Base-by-base conservation (phyloP, 2,888 invertebrate genomes). In the Chironomus tentans region DNA sequence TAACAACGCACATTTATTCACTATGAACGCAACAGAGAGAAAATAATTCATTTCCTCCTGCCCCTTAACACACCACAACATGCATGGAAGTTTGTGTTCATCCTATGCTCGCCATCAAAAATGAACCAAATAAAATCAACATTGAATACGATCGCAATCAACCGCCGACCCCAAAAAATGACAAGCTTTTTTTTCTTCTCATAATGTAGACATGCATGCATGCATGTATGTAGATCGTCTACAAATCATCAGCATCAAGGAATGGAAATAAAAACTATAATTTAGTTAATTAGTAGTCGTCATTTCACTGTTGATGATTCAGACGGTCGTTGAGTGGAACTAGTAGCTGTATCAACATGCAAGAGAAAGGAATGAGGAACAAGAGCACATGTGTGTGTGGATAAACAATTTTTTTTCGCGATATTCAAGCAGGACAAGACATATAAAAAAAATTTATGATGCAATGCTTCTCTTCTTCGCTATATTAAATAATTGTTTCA, bases 251-350 rank as follows among this genome's bases (percentile, higher is more conserved):
- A 28, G 6, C 28, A 28, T 28, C 10, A 38, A 38, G 21, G 65
- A 24, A 24, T 68, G 21, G 70, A 24, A 70, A 70, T 70, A 47
- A 70, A 72, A 72, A 28, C 38, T 24, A 72, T 72, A 72, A 72
- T 72, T 62, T 38, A 72, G 72, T 72, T 72, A 72, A 72, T 72
- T 72, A 72, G 72, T 72, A 62, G 21, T 61, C 72, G 13, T 62
- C 72, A 50, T 72, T 72, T 61, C 10, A 28, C 5, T 13, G 0
- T 65, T 5, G 4, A 24, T 65, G 22, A 21, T 22, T 65, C 65
- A 24, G 13, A 4, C 65, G 38, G 38, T 38, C 38, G 28, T 28
- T 28, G 3, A 28, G 28, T 28, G 28, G 5, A 12, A n/a, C 56
- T n/a, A 15, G 15, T n/a, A 56, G 56, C 50, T 50, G 12, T 28